Evolutionary conservation across 2,797 vertebrate species (phyloP).

Genomic region (Chiloscyllium punctatum): DNA sequence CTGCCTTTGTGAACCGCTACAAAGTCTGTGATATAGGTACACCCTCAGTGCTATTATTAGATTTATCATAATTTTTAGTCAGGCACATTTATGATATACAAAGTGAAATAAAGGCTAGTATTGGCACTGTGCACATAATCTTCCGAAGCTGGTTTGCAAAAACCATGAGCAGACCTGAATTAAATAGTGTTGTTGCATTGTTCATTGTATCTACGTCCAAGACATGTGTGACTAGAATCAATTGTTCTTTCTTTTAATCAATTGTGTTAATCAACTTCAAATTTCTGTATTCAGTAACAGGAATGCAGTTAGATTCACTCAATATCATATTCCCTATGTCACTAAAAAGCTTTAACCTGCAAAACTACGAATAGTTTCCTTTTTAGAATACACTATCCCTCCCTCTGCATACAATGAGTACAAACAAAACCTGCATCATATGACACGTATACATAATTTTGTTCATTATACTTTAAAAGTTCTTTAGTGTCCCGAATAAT

Average conservation of each 20-base stretch:
- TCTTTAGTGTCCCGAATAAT: background rate
- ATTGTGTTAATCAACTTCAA: background rate
- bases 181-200: no score
- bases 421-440: background rate
- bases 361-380: background rate
- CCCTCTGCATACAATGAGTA: background rate
- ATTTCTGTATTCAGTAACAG: background rate
- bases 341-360: background rate
- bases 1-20: no score
- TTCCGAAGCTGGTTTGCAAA: background rate
- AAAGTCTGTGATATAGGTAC: no score
- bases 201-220: background rate
- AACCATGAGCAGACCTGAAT: background rate
- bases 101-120: background rate
- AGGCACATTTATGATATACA: background rate
- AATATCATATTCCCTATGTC: background rate
- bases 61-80: background rate
- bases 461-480: background rate
- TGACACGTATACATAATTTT: background rate
- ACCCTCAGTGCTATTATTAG: no score
- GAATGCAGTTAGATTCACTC: background rate
- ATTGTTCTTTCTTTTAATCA: background rate
- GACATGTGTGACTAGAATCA: background rate
- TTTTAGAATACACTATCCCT: background rate
- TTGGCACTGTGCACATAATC: background rate